Evolutionary conservation across 2,888 invertebrate species (phyloP).

Genomic region (Apoda limacodes): DNA sequence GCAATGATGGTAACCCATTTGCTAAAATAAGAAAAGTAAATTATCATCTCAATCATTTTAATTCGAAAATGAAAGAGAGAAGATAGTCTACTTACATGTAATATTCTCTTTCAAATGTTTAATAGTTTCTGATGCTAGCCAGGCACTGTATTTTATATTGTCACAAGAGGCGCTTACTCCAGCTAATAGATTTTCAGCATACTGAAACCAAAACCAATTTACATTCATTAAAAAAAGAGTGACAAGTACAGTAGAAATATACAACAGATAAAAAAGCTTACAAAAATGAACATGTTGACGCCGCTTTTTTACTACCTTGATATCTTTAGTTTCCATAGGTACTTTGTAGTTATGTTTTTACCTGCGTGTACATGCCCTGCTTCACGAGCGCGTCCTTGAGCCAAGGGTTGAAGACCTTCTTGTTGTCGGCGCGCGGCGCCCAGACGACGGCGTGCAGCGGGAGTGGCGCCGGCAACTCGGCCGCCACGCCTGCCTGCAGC

Average conservation of each 20-base stretch:
- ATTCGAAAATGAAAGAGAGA: neutral
- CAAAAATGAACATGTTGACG: no score
- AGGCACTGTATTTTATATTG: slow-evolving; percentile 58
- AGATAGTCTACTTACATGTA: slow-evolving; percentile 32
- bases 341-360: slow-evolving; percentile 19
- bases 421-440: slow-evolving; percentile 87
- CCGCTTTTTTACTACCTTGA: neutral
- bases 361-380: slow-evolving; percentile 90
- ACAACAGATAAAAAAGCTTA: no score
- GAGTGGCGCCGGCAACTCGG: slow-evolving; percentile 75
- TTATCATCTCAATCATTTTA: no score
- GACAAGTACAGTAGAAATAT: no score
- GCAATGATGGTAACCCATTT: slow-evolving; percentile 73
- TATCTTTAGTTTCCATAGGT: neutral
- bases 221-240: no score
- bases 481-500: slow-evolving; percentile 76
- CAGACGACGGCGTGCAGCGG: slow-evolving; percentile 88
- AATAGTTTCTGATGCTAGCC: slow-evolving; percentile 60
- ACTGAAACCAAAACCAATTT: slow-evolving; percentile 41
- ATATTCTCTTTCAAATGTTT: slow-evolving; percentile 57
- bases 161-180: slow-evolving; percentile 79
- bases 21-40: slow-evolving; percentile 26
- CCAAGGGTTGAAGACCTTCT: slow-evolving; percentile 87
- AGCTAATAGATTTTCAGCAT: slow-evolving; percentile 77
- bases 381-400: slow-evolving; percentile 92